Conservation (phyloP, 2,113 vertebrate species). For the Corythornis madagascariensis region DNA sequence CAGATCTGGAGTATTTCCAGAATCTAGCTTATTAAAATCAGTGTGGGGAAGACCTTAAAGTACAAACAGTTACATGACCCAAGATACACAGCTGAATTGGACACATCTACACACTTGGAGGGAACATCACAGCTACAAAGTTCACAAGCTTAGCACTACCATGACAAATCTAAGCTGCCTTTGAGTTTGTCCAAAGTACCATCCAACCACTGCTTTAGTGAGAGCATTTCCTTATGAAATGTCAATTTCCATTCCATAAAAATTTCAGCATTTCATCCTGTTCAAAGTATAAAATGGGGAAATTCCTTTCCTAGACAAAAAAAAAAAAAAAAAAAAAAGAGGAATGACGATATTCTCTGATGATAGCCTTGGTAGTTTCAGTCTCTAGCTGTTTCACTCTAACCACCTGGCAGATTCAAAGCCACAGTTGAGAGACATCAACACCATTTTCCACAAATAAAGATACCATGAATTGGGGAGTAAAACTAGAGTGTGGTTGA, state of each 20-base stretch:
- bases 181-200: not conserved
- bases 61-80: not conserved
- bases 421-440: not conserved
- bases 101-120: not conserved
- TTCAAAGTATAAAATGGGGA: not conserved
- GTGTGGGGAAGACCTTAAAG: not conserved
- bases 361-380: not conserved
- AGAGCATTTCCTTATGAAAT: not conserved
- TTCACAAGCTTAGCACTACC: not conserved
- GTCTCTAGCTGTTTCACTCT: not conserved
- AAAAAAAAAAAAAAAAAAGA: constrained; percentile 42
- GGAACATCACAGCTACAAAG: not conserved
- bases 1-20: not conserved
- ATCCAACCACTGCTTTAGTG: not conserved
- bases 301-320: constrained; percentile 28
- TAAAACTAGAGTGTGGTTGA: not conserved
- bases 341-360: not conserved
- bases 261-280: not conserved
- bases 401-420: not conserved
- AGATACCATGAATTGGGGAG: not conserved
- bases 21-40: not conserved
- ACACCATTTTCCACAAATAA: not conserved
- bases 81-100: not conserved
- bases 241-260: not conserved
- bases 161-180: not conserved